Conservation (phyloP, 2,113 vertebrate genomes). For the Brevimyrus niger region DNA sequence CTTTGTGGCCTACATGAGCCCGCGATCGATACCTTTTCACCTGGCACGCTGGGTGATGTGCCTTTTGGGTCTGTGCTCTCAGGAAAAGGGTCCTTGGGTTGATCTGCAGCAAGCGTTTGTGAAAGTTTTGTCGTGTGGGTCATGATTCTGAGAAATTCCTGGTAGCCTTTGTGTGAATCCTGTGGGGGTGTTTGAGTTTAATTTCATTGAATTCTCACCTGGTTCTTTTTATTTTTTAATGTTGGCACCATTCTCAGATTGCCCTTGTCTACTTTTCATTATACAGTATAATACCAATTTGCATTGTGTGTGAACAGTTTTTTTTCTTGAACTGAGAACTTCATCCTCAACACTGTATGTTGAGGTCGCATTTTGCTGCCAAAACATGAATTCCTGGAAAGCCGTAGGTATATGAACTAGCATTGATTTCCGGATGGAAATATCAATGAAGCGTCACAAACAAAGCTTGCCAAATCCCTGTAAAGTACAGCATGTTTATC, state of each 20-base stretch:
- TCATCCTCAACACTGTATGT: not conserved
- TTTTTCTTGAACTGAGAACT: not conserved
- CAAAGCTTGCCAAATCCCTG: slow-evolving; percentile 20
- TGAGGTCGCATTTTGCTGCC: not conserved
- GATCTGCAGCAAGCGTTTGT: not conserved
- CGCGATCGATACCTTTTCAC: not conserved
- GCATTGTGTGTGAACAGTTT: not conserved
- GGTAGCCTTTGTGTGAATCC: not conserved
- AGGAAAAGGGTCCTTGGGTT: not conserved
- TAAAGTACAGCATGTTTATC: slow-evolving; percentile 27
- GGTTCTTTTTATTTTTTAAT: not conserved
- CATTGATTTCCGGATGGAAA: slow-evolving; percentile 13
- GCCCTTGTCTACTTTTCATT: not conserved
- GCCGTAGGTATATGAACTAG: not conserved
- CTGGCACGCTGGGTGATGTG: not conserved
- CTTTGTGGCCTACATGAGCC: not conserved
- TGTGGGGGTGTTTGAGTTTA: not conserved
- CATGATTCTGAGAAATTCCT: not conserved
- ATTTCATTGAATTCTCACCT: not conserved
- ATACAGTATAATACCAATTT: not conserved
- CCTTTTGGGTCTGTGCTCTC: not conserved
- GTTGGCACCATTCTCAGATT: not conserved
- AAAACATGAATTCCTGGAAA: not conserved
- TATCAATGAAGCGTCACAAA: not conserved
- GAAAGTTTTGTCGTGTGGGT: not conserved